Base-by-base conservation (phyloP, 2,797 vertebrate species). In the Simalia tracyae region DNA sequence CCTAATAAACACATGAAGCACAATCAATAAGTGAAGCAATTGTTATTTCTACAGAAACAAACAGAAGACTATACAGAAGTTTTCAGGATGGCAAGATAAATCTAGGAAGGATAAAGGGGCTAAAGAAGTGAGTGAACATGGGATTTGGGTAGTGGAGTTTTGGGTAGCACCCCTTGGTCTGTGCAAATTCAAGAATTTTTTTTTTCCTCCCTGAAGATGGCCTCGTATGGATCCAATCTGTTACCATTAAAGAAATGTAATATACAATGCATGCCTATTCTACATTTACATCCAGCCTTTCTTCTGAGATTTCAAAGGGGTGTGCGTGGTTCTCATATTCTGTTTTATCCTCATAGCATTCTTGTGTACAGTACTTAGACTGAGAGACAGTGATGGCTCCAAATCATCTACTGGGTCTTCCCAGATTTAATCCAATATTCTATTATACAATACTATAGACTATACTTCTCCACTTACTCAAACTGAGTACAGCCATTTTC, bases 401-500 rank as follows among this genome's bases (percentile, higher is more conserved):
- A 81, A 24, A 9, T 46, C 19, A 81, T 24, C 36, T 24, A 46
- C 1, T 81, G 36, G 19, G 72, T 81, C 72, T 81, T 81, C 9
- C 36, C 42, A 81, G 36, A 19, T 76, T 36, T 81, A 24, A 46
- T 81, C 72, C 36, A 46, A 46, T 81, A 46, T 46, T 81, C 10
- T 81, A 46, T 24, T 81, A 46, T 81, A 81, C 36, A 81, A 81
- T 54, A 54, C 50, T 54, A 54, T 54, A 31, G 36, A 86, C 36
- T 36, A 22, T 89, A 42, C 50, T 72, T 72, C 56, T 89, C 24
- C 63, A 84, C 26, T 66, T 61, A 60, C 14, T 84, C 89, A n/a
- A 42, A 87, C 90, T 66, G 64, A 94, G 50, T 86, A 94, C 86
- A 94, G 89, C 66, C 22, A n/a, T 87, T 91, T 84, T 87, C 76